Percentiles rank a stretch among this genome's conserved stretches.
phyloP scores from a whole-genome alignment of 2,797 vertebrate genomes.

The Steatocranus sp. region DNA sequence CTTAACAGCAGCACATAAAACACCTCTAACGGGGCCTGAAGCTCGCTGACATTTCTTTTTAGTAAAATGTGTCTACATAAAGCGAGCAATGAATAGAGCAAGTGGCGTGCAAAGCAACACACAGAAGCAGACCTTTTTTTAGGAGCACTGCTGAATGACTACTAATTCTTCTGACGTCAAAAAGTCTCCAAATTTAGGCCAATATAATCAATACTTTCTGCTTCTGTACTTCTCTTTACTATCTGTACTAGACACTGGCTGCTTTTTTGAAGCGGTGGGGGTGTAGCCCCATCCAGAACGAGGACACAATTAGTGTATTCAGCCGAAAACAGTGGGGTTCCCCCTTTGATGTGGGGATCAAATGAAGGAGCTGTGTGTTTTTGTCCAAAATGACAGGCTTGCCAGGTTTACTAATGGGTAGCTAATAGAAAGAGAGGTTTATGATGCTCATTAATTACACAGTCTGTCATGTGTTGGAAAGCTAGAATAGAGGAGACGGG shows the following conservation, averaged over 20 bases:
- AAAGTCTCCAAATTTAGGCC: constrained; percentile 53
- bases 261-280: constrained; percentile 82
- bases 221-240: constrained; percentile 67
- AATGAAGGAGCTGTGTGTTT: constrained; percentile 93
- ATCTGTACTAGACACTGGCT: constrained; percentile 72
- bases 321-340: constrained; percentile 92
- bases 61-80: constrained; percentile 28
- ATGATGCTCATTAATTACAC: constrained; percentile 97
- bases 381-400: constrained; percentile 96
- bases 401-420: constrained; percentile 95
- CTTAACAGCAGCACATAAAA: constrained; percentile 55
- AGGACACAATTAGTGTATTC: constrained; percentile 96
- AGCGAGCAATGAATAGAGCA: background rate
- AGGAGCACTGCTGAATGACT: constrained; percentile 11
- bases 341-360: constrained; percentile 96
- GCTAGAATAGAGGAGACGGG: constrained; percentile 61
- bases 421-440: constrained; percentile 96
- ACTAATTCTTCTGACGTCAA: constrained; percentile 38
- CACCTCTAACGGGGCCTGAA: constrained; percentile 34
- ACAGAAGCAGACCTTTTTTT: background rate
- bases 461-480: constrained; percentile 87
- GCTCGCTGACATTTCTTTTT: constrained; percentile 16
- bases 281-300: constrained; percentile 82
- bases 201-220: constrained; percentile 72
- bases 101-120: constrained; percentile 17